Percentiles rank a stretch among this genome's conserved stretches.
Evolutionary conservation across 2,113 vertebrate genomes (phyloP).

Genomic region (Oceanites oceanicus): DNA sequence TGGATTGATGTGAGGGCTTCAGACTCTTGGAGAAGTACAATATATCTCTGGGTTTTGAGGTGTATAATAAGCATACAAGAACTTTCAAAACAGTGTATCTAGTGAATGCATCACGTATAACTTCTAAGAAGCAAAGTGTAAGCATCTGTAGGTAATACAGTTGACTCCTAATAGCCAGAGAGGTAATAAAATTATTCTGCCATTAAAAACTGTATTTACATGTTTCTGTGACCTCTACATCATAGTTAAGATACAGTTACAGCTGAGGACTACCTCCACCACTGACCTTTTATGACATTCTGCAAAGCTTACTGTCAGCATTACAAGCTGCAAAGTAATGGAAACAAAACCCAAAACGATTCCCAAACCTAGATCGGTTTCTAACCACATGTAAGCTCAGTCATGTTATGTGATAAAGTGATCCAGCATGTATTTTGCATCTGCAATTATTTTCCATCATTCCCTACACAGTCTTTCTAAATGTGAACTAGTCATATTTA

Average conservation of each 20-base stretch:
- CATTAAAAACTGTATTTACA: not conserved
- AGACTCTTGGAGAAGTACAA: not conserved
- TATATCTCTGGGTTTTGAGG: not conserved
- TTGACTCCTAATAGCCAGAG: slow-evolving; percentile 1
- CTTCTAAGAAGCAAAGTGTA: not conserved
- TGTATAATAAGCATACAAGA: not conserved
- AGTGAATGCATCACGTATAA: not conserved
- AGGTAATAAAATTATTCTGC: slow-evolving; percentile 21
- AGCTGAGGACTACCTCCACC: not conserved
- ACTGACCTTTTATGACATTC: slow-evolving; percentile 49
- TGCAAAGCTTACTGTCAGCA: slow-evolving; percentile 30
- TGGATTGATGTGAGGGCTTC: not conserved
- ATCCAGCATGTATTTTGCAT: not conserved
- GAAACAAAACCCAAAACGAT: slow-evolving; percentile 52
- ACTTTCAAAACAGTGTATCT: not conserved
- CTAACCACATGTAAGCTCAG: slow-evolving; percentile 15
- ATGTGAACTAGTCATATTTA: not conserved
- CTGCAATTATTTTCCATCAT: not conserved
- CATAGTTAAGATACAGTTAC: not conserved
- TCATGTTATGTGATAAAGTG: not conserved
- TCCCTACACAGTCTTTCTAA: not conserved
- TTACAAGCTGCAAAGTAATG: not conserved
- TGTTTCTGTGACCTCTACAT: slow-evolving; percentile 31
- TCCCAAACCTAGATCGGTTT: slow-evolving; percentile 1
- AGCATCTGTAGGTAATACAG: not conserved